Percentiles rank a stretch among this genome's conserved stretches.
These are phyloP conservation scores for Oryzias woworae DNA, from an alignment of 2,113 vertebrate species.

Conservation along the genomic window DNA sequence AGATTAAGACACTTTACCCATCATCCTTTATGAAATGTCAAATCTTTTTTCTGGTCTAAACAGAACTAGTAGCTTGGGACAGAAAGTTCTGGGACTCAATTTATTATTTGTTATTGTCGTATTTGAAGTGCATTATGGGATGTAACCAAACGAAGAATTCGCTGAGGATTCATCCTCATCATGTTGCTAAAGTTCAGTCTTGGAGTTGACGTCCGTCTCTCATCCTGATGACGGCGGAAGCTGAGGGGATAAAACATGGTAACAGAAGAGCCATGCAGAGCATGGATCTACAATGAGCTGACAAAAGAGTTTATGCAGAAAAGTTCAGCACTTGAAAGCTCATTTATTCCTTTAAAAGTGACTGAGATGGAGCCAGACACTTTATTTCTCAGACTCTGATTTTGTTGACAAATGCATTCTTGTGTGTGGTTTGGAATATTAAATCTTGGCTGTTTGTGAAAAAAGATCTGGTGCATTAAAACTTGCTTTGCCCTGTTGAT, in stretches of 20 bases:
- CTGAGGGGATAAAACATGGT: slow-evolving; percentile 37
- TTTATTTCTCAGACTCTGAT: slow-evolving; percentile 2
- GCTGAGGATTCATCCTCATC: slow-evolving; percentile 6
- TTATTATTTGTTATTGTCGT: too few species aligned
- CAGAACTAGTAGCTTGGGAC: too few species aligned
- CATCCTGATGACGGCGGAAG: slow-evolving; percentile 49
- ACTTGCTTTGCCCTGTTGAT: too few species aligned
- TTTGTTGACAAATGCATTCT: not conserved
- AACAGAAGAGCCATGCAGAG: slow-evolving; percentile 22
- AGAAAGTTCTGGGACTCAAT: too few species aligned
- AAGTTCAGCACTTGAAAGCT: slow-evolving; percentile 5
- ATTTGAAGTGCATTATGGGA: not conserved
- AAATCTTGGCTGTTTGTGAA: too few species aligned
- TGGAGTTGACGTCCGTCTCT: slow-evolving; percentile 57
- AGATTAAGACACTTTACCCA: too few species aligned
- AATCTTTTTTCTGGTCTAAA: too few species aligned
- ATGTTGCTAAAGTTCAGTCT: slow-evolving; percentile 46
- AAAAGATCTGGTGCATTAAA: too few species aligned
- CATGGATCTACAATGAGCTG: slow-evolving; percentile 14
- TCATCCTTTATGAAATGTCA: too few species aligned
- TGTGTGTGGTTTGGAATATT: not conserved
- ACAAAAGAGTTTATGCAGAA: slow-evolving; percentile 8
- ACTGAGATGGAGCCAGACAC: not conserved
- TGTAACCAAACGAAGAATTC: too few species aligned
- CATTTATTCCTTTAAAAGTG: not conserved